Conservation (phyloP, 2,888 invertebrate genomes). For the Eilema depressum region DNA sequence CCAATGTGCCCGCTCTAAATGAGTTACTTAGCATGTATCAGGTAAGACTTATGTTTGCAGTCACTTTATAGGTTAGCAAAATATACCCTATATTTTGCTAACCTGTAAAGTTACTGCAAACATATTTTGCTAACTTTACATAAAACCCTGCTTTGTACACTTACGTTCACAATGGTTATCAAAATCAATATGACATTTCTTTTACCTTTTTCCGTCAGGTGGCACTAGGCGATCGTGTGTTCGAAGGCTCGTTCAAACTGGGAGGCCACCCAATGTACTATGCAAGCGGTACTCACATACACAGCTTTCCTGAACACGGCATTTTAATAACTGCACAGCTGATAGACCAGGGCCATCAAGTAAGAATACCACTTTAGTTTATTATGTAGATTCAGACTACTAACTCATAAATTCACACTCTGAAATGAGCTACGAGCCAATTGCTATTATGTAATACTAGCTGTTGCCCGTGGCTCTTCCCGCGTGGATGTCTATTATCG, state of each 20-base stretch:
- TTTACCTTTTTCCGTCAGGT: slow-evolving; percentile 84
- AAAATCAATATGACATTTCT: neutral
- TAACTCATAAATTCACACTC: too few relatives aligned
- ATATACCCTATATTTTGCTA: neutral
- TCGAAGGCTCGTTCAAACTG: slow-evolving; percentile 94
- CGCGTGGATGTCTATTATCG: too few relatives aligned
- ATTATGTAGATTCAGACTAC: neutral
- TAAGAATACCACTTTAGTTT: slow-evolving; percentile 56
- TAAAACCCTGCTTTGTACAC: neutral
- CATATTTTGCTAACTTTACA: neutral
- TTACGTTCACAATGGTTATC: neutral
- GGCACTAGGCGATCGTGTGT: slow-evolving; percentile 93
- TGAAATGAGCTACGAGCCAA: too few relatives aligned
- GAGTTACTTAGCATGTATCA: slow-evolving; percentile 94
- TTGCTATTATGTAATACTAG: too few relatives aligned
- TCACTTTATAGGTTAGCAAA: too few relatives aligned
- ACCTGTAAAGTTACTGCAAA: too few relatives aligned
- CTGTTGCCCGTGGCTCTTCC: too few relatives aligned
- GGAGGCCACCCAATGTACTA: slow-evolving; percentile 96
- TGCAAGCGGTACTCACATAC: slow-evolving; percentile 96
- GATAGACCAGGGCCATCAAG: slow-evolving; percentile 93
- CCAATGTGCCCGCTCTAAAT: slow-evolving; percentile 97
- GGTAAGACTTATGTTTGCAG: slow-evolving; percentile 75
- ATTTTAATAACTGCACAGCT: slow-evolving; percentile 91
- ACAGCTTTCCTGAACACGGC: slow-evolving; percentile 93